Base-by-base conservation (phyloP, 2,888 invertebrate species). In the Nudaria mundana region DNA sequence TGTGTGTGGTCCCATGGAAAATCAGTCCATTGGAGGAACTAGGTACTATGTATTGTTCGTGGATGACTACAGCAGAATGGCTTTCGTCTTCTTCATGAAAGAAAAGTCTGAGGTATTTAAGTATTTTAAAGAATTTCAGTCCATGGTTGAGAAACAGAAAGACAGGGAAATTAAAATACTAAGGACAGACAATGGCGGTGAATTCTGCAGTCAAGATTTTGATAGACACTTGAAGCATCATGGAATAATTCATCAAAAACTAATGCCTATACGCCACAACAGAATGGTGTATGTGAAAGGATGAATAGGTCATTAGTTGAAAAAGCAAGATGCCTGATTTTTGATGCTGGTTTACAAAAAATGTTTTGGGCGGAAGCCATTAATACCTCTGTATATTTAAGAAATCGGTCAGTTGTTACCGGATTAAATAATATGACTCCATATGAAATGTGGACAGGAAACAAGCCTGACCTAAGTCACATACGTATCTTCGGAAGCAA, bases 241-340 rank as follows among this genome's bases (percentile, higher is more conserved):
- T 11, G 36, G 36, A 10, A 37, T 37, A 12, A 2, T 37, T 23
- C 37, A 37, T 8, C 37, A 37, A 10, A 37, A 24, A 37, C 15
- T 16, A 23, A 23, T 22, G 6, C 32, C 1, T 46, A 48, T 24
- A 48, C 45, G 3, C 52, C 49, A 0, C 32, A 48, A 23, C 45
- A 50, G 15, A 47, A 50, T 30, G 46, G 50, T n/a, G 3, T 46
- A 0, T 25, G 32, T 14, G 50, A 50, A 11, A 14, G 50, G 4
- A 7, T 22, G 1, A 50, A 46, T 8, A 22, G 44, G 2, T 30
- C 46, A 6, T 3, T 50, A 10, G 24, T 50, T 8, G 50, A 50
- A 26, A 37, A 36, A 25, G 44, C 44, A 1, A 32, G 44, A 15
- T 46, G 38, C 12, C 26, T 50, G 30, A 14, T 50, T 4, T 33